Evolutionary conservation across 92 coral and sea anemone genomes (phyloP), one percentile per base, ranked within the genome.

Genomic region (Epizoanthus rinbou): DNA sequence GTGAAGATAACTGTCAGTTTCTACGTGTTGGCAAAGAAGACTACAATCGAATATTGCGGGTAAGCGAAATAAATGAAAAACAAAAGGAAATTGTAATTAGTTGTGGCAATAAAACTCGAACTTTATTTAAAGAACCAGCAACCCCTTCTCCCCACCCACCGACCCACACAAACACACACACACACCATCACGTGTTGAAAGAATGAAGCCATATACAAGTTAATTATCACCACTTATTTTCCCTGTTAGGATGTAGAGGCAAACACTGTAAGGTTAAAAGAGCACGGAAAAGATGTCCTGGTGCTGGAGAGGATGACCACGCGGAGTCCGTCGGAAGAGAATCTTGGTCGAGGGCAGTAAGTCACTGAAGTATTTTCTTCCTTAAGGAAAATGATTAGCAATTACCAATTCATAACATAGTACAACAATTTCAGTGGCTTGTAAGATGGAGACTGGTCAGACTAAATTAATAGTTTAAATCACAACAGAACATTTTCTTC

Each of bases 241-340:
- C 54, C 43, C 67, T 11, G 21, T 0, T 19, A 93, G 97, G 94
- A 91, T 69, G 94, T 91, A 7, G 93, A 93, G 59, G 85, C 92
- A 8, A 93, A 88, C 85, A 91, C 94, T 3, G 92, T 93, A 41
- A 84, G 90, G 53, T 74, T 93, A 62, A 93, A 91, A 69, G 97
- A 93, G 52, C 89, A 90, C 68, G 88, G 91, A 0, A 87, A 85
- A 57, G 98, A 96, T 37, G 99, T 94, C 14, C 85, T 96, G 43
- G 93, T 96, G 79, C 71, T 96, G 70, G 97, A 96, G 85, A 89
- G 91, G 70, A 84, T 90, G 86, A 92, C 83, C 76, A 86, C 85
- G 47, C 89, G 76, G 5, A 71, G 10, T 11, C 39, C 75, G 13
- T 58, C 85, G 50, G 85, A 73, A 8, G 72, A 80, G 59, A 81